phyloP scores from a whole-genome alignment of 2,888 invertebrate genomes.

The Crossocerus cetratus region DNA sequence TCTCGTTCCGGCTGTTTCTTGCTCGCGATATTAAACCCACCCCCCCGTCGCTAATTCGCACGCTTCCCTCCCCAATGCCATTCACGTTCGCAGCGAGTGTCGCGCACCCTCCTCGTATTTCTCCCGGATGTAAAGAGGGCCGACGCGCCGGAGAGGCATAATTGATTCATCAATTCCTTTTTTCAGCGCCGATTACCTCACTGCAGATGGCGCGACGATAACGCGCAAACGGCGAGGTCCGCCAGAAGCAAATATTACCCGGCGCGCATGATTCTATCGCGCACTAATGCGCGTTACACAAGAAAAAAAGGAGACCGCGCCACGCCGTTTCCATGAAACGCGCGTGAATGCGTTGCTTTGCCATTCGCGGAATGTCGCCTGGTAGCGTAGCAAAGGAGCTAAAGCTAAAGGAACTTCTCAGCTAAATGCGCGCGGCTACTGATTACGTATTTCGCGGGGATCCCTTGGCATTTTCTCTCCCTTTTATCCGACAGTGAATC shows the following conservation, averaged over 20 bases:
- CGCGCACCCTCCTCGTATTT: too few relatives aligned
- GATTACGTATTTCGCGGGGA: not conserved
- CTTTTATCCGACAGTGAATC: not conserved
- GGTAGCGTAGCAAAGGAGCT: not conserved
- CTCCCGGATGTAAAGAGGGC: too few relatives aligned
- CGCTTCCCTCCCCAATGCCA: not conserved
- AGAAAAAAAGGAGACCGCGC: constrained; percentile 28
- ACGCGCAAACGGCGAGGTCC: constrained; percentile 43
- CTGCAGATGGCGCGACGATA: constrained; percentile 37
- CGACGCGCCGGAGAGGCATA: constrained; percentile 7
- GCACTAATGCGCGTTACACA: constrained; percentile 44
- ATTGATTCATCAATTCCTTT: constrained; percentile 31
- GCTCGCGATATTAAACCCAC: not conserved
- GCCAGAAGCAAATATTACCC: constrained; percentile 38
- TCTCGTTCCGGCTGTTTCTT: not conserved
- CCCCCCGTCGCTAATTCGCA: not conserved
- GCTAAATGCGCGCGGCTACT: not conserved
- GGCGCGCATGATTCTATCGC: constrained; percentile 44
- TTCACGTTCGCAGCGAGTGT: too few relatives aligned
- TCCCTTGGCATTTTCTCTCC: not conserved
- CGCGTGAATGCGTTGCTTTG: constrained; percentile 28
- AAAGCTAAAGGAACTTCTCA: not conserved
- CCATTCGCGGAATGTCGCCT: not conserved
- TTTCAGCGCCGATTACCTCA: not conserved
- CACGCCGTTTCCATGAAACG: constrained; percentile 43